Evolutionary conservation across 2,797 vertebrate genomes (phyloP), one percentile per base, ranked within the genome.

Genomic region (Hydrolagus colliei): DNA sequence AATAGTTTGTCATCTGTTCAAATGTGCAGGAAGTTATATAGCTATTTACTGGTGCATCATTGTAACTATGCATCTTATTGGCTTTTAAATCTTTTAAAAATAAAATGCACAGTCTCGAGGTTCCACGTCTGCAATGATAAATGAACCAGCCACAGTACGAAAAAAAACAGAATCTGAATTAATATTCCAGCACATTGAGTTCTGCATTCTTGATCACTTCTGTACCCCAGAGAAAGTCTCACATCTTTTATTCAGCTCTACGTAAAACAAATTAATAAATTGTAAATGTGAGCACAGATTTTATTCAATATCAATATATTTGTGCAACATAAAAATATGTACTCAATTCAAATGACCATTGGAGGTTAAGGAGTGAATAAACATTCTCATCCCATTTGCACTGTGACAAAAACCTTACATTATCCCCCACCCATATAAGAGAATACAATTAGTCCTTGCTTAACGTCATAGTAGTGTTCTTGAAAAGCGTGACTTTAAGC

Each of bases 161-260:
- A 52, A 52, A 3, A 52, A 52, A 52, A 27, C 27, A 18, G 27
- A 20, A 10, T 65, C 61, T 65, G 18, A 77, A 86, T 77, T 86
- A 35, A 52, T 41, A 35, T n/a, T 77, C 18, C 73, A 35, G 73
- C 18, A 85, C 63, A 87, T 41, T n/a, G 20, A 63, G 41, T 68
- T 85, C 16, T 22, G 67, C 76, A 86, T 73, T 79, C 75, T 80
- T 72, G 72, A 18, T 87, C 86, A 88, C 71, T 20, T 63, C 1
- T 76, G 61, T 76, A 9, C 14, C 71, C 11, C 80, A n/a, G 87
- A 86, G 13, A 88, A 88, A 88, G n/a, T 87, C 77, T 89, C 7
- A 61, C 77, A 91, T 20, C 75, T 63, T 89, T 87, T 86, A 79
- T 71, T 89, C 9, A 72, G 22, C 5, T 86, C 71, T 88, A 87